These are phyloP conservation scores for Atherinosoma microstoma DNA, from an alignment of 2,797 vertebrate genomes.

Conservation along the genomic window DNA sequence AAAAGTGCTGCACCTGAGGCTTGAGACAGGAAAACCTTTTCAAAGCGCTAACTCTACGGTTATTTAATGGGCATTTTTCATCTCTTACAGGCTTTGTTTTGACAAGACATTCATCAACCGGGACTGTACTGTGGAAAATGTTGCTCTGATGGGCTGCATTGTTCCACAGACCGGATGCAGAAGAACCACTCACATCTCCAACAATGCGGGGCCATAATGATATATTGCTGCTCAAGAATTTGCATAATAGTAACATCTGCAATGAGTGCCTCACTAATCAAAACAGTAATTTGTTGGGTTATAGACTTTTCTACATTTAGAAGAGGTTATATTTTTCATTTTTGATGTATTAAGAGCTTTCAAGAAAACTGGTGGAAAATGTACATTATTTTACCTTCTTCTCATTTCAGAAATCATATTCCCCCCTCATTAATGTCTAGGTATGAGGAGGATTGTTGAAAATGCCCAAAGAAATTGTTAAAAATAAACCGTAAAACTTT, in stretches of 20 bases:
- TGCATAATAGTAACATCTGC: not conserved
- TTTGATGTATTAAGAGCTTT: not conserved
- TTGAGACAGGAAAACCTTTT: constrained; percentile 46
- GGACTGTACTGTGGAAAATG: constrained; percentile 17
- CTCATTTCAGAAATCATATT: not conserved
- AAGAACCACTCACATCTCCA: constrained; percentile 13
- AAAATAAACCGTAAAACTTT: not conserved
- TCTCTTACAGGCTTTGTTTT: constrained; percentile 8
- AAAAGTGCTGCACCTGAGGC: constrained; percentile 10
- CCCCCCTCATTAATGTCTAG: not conserved
- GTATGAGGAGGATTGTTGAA: not conserved
- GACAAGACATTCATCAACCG: constrained; percentile 47
- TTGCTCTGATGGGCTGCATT: constrained; percentile 23
- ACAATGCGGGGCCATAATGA: constrained; percentile 7
- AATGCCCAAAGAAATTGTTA: too few relatives aligned
- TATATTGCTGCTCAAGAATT: constrained; percentile 26
- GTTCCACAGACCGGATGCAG: not conserved
- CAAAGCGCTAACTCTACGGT: constrained; percentile 22
- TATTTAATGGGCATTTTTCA: constrained; percentile 36
- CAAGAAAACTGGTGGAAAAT: not conserved
- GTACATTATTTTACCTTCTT: not conserved
- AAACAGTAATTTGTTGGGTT: not conserved
- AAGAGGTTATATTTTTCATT: not conserved
- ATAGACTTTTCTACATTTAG: not conserved
- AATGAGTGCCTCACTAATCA: not conserved